phyloP scores from a whole-genome alignment of 2,797 vertebrate species.

The Intellagama lesueurii region DNA sequence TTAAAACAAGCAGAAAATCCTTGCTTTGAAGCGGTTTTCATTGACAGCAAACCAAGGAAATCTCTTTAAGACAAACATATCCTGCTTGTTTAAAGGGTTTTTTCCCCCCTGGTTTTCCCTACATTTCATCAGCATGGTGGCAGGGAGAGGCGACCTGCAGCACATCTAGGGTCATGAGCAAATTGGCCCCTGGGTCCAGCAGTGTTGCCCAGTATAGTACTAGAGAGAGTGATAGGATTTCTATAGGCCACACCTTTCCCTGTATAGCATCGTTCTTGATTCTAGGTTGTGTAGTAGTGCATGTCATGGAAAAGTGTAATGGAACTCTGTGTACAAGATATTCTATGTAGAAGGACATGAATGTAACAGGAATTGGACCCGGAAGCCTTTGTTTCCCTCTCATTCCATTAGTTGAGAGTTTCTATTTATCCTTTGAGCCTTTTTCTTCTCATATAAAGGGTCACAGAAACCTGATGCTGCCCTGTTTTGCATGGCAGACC shows the following conservation, averaged over 20 bases:
- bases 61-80: too few relatives aligned
- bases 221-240: too few relatives aligned
- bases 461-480: not conserved
- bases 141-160: too few relatives aligned
- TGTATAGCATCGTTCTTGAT: not conserved
- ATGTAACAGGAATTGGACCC: not conserved
- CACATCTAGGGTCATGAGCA: too few relatives aligned
- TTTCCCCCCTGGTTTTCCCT: too few relatives aligned
- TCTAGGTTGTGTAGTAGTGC: not conserved
- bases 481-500: constrained; percentile 5
- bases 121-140: too few relatives aligned
- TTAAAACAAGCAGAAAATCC: too few relatives aligned
- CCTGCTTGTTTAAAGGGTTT: too few relatives aligned
- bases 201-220: too few relatives aligned
- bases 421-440: not conserved
- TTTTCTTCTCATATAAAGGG: not conserved
- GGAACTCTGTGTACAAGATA: not conserved
- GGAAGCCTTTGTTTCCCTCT: not conserved
- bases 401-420: not conserved
- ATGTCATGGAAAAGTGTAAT: not conserved
- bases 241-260: not conserved
- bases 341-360: not conserved
- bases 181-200: too few relatives aligned
- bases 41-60: too few relatives aligned
- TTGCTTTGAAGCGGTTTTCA: too few relatives aligned